phyloP scores from a whole-genome alignment of 30 jellyfish, hydroid and myxozoan species.

The Mastigias papua region DNA sequence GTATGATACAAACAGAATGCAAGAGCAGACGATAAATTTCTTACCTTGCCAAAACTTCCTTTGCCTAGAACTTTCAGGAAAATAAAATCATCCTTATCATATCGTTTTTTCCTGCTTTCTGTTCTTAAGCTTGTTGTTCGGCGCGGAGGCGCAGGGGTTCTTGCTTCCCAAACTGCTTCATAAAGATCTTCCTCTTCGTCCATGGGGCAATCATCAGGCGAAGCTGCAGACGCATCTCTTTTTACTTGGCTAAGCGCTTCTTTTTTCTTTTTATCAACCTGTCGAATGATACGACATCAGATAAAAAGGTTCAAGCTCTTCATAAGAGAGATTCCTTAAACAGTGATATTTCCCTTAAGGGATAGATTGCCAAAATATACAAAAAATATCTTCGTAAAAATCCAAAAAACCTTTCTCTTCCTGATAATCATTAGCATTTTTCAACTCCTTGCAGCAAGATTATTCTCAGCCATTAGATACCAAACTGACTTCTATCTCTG shows the following conservation, averaged over 20 bases:
- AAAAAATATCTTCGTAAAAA: no score
- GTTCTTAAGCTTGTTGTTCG: constrained; percentile 93
- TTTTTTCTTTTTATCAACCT: constrained; percentile 92
- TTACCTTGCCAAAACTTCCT: constrained; percentile 99
- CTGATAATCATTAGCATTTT: no score
- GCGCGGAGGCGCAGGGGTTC: constrained; percentile 97
- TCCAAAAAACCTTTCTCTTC: no score
- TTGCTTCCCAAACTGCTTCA: constrained; percentile 96
- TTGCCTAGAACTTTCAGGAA: constrained; percentile 94
- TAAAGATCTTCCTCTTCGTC: constrained; percentile 92
- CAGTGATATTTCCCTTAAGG: background rate
- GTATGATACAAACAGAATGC: no score
- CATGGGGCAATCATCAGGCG: constrained; percentile 72
- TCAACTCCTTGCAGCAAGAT: no score
- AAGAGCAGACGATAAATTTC: no score
- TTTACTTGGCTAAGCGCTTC: constrained; percentile 43
- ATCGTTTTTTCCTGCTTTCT: constrained; percentile 82
- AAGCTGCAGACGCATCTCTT: constrained; percentile 32
- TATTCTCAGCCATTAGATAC: no score
- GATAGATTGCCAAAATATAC: no score
- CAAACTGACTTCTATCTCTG: no score
- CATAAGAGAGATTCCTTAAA: no score
- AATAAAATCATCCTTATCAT: constrained; percentile 80
- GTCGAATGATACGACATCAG: background rate
- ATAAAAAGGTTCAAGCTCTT: background rate